Evolutionary conservation across 2,113 vertebrate genomes (phyloP), one percentile per base, ranked within the genome.

Genomic region (Gambusia affinis): DNA sequence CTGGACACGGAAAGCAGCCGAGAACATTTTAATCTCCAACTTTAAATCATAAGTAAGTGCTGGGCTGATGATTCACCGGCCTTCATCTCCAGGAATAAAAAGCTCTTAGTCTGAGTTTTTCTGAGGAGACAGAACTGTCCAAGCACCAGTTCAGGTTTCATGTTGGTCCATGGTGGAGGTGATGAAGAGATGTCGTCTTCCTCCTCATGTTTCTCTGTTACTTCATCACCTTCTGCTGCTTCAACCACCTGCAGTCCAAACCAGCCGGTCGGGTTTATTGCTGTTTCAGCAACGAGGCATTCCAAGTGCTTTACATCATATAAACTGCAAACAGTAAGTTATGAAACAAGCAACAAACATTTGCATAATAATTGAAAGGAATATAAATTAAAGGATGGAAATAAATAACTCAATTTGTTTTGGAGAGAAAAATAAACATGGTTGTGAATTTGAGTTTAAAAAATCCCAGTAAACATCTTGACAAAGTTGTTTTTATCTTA

Each of bases 1-100:
- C 70, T 72, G 24, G 51, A 54, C 51, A 8, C 51, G 7, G 22
- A 29, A 47, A 83, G 80, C 73, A 73, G 75, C 69, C 30, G 76
- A 70, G 68, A 27, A 68, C 69, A 37, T 78, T 80, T 76, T 78
- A 64, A 80, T 63, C 75, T 79, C 78, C 81, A 66, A 29, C 72
- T 73, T 73, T 78, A 76, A 73, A 78, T 83, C 80, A 67, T 81
- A 74, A 87, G 60, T 82, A 75, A 77, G 71, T 54, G 51, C 51
- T 54, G 51, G 8, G 51, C 8, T 54, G 51, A 54, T 54, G 51
- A 54, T 54, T 54, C 51, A 54, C 70, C 72, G 70, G 8, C 73
- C 76, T 67, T 17, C 78, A 47, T 70, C 47, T 14, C 44, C 66
- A 64, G 33, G 10, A 66, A 51, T 17, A 60, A 29, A 67, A 31